Conservation (phyloP, 2,113 vertebrate species). For the Pelmatolapia mariae region DNA sequence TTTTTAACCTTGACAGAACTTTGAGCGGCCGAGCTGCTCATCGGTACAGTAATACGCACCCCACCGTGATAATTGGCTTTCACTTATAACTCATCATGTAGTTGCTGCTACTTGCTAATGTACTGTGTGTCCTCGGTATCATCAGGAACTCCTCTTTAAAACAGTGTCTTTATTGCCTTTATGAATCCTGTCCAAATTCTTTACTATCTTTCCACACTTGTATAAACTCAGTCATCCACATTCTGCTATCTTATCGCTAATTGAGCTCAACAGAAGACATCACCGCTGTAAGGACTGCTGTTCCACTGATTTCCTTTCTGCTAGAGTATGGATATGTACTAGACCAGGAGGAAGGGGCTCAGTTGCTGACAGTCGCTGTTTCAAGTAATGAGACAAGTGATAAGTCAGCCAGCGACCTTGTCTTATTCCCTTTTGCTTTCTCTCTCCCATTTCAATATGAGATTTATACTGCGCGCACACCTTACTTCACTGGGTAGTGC, state of each 20-base stretch:
- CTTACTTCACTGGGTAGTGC: background rate
- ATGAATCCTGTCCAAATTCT: background rate
- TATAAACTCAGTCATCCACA: background rate
- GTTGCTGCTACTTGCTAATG: constrained; percentile 1
- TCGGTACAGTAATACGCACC: constrained; percentile 13
- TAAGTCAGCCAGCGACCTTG: constrained; percentile 53
- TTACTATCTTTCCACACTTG: background rate
- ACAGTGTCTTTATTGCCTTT: background rate
- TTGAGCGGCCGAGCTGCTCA: background rate
- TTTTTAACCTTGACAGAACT: constrained; percentile 56
- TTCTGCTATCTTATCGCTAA: constrained; percentile 15
- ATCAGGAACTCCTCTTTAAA: background rate
- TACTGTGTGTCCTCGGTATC: background rate
- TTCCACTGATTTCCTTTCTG: constrained; percentile 37
- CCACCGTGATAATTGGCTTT: constrained; percentile 41
- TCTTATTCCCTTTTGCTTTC: constrained; percentile 38
- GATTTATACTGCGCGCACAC: background rate
- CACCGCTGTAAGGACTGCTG: background rate
- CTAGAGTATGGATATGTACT: constrained; percentile 23
- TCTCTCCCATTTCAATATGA: constrained; percentile 32
- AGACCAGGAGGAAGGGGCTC: constrained; percentile 36
- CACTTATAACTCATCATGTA: constrained; percentile 42
- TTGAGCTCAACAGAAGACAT: constrained; percentile 13
- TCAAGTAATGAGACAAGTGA: constrained; percentile 57
- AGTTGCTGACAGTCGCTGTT: constrained; percentile 48